These are phyloP conservation scores for Drosophila micromelanica DNA, from an alignment of 1,140 invertebrate genomes.

Conservation along the genomic window DNA sequence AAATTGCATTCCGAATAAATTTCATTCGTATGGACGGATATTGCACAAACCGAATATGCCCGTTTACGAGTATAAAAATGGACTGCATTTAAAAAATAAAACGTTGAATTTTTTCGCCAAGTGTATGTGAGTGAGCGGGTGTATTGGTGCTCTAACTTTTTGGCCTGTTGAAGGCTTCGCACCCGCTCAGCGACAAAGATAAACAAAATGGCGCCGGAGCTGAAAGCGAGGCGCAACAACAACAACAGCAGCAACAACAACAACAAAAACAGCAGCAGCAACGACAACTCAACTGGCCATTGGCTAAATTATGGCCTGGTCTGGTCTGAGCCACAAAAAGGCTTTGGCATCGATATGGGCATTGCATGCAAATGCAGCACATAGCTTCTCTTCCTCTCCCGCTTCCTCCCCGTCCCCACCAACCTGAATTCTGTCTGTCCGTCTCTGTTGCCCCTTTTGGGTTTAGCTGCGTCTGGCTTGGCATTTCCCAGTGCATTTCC, in stretches of 20 bases:
- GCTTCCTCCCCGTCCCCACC: not conserved
- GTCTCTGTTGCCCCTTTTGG: constrained; percentile 5
- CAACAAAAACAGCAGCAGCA: constrained; percentile 8
- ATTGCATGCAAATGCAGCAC: constrained; percentile 47
- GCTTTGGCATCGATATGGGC: constrained; percentile 2
- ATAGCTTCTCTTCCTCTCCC: not conserved
- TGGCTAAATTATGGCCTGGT: constrained; percentile 66
- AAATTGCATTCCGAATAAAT: no score
- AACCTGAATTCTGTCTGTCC: constrained; percentile 1
- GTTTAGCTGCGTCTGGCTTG: constrained; percentile 1
- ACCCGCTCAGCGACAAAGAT: constrained; percentile 70
- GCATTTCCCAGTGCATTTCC: constrained; percentile 20
- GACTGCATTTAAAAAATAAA: no score
- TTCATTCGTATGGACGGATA: no score
- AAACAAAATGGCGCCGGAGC: constrained; percentile 74
- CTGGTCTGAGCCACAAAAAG: constrained; percentile 14
- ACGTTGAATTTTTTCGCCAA: no score
- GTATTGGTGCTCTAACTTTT: constrained; percentile 35
- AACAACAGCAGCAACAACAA: constrained; percentile 8
- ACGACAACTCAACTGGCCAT: constrained; percentile 40
- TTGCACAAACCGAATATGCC: no score
- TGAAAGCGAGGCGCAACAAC: not conserved
- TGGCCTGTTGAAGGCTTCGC: constrained; percentile 50
- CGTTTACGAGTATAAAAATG: no score
- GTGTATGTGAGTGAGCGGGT: not conserved